Evolutionary conservation across 1,140 invertebrate species (phyloP).

Genomic region (Drosophila guanche): DNA sequence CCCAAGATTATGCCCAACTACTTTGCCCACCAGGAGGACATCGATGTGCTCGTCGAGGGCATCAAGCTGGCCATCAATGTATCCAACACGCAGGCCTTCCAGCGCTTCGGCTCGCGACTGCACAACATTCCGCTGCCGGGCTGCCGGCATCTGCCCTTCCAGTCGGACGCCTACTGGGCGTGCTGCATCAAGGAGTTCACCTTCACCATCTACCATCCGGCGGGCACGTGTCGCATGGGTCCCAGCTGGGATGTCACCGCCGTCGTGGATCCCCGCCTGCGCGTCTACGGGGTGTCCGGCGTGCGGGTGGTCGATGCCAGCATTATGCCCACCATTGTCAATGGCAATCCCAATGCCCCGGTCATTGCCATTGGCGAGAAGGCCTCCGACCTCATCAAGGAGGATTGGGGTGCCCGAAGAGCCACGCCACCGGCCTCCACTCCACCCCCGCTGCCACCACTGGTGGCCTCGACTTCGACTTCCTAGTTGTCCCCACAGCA

Average conservation of each 20-base stretch:
- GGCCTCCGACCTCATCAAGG: conserved; percentile 91
- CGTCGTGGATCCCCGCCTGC: conserved; percentile 91
- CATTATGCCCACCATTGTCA: conserved; percentile 92
- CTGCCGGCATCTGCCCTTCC: conserved; percentile 89
- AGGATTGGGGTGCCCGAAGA: conserved; percentile 86
- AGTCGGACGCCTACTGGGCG: conserved; percentile 93
- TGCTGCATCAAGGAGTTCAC: conserved; percentile 90
- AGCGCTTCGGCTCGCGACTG: conserved; percentile 90
- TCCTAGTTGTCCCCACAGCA: neutral
- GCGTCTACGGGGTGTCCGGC: conserved; percentile 89
- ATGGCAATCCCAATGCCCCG: conserved; percentile 91
- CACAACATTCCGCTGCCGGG: conserved; percentile 91
- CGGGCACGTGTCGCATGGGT: conserved; percentile 95
- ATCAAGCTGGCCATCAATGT: conserved; percentile 92
- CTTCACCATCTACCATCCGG: conserved; percentile 93
- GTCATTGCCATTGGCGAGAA: conserved; percentile 90
- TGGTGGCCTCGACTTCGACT: neutral
- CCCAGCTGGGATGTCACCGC: conserved; percentile 89
- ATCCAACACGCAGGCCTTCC: conserved; percentile 91
- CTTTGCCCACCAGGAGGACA: conserved; percentile 91
- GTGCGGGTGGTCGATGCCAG: conserved; percentile 90
- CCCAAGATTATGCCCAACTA: conserved; percentile 97
- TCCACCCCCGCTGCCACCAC: neutral
- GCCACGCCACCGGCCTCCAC: neutral
- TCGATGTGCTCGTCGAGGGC: conserved; percentile 90